Evolutionary conservation across 2,113 vertebrate genomes (phyloP), one percentile per base, ranked within the genome.

Genomic region (Carassius gibelio): DNA sequence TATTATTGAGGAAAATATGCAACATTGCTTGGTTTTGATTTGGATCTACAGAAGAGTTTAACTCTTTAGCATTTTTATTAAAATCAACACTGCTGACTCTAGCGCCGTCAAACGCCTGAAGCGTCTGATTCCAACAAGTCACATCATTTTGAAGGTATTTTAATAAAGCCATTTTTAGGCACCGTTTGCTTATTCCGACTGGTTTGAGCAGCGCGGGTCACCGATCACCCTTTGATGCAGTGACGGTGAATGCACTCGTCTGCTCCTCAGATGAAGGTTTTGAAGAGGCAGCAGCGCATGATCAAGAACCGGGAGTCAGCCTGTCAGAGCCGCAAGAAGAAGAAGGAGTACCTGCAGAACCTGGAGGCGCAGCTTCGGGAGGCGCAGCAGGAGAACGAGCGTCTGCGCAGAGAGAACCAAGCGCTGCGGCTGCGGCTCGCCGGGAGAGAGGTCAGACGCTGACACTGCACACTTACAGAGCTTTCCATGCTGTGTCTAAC

Each of bases 221-320:
- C 50, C 14, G 3, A 52, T 15, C 5, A 52, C 50, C 55, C 6
- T 57, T 57, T 57, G 1, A 21, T 57, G 19, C 21, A 57, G 55
- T 21, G 7, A 17, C 36, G 3, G 36, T 4, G 4, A 61, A 61
- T 9, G 4, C 17, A 26, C 48, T 61, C 34, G 38, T 62, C 10
- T 77, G 68, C 42, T 34, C 9, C 1, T 82, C 87, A 98, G 96
- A 93, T 96, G 81, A 98, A 97, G 92, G 94, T 97, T 42, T 89
- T 98, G 90, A 98, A 97, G 92, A 91, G 97, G 36, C 97, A 98
- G 93, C 97, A 98, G 93, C 92, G 97, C 21, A 98, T 98, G 97
- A 97, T 98, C 55, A 98, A 98, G 94, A 97, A 98, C 94, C 89
- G 97, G 0, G 97, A 97, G 92, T 97, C 96, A 0, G 97, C 97